Evolutionary conservation across 2,888 invertebrate species (phyloP).

Genomic region (Cerastoderma edule): DNA sequence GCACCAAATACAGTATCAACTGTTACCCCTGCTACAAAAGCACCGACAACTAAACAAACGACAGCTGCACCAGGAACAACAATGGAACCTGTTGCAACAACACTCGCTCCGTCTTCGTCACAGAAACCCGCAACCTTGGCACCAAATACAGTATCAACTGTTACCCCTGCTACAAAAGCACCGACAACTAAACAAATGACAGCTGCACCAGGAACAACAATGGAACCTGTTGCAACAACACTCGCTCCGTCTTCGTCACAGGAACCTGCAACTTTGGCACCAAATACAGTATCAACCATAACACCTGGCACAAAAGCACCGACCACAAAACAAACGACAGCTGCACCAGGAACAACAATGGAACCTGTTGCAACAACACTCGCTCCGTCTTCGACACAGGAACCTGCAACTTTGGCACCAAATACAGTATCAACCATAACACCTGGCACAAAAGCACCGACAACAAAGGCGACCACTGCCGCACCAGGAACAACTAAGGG

Average conservation of each 20-base stretch:
- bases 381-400: too few relatives aligned
- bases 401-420: too few relatives aligned
- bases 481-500: too few relatives aligned
- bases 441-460: too few relatives aligned
- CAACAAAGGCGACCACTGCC: too few relatives aligned
- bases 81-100: slow-evolving; percentile 8
- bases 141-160: neutral
- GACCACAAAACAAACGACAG: neutral
- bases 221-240: slow-evolving; percentile 10
- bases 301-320: slow-evolving; percentile 12
- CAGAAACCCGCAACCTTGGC: neutral
- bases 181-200: slow-evolving; percentile 6
- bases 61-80: slow-evolving; percentile 1
- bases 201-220: neutral
- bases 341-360: slow-evolving; percentile 1
- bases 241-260: too few relatives aligned
- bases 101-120: neutral
- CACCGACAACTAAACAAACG: slow-evolving; percentile 5
- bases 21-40: slow-evolving; percentile 5
- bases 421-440: too few relatives aligned
- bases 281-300: slow-evolving; percentile 4
- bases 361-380: too few relatives aligned
- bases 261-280: neutral
- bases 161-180: slow-evolving; percentile 1
- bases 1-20: neutral